Base-by-base conservation (phyloP, 1,140 invertebrate species). In the Whitmania pigra region DNA sequence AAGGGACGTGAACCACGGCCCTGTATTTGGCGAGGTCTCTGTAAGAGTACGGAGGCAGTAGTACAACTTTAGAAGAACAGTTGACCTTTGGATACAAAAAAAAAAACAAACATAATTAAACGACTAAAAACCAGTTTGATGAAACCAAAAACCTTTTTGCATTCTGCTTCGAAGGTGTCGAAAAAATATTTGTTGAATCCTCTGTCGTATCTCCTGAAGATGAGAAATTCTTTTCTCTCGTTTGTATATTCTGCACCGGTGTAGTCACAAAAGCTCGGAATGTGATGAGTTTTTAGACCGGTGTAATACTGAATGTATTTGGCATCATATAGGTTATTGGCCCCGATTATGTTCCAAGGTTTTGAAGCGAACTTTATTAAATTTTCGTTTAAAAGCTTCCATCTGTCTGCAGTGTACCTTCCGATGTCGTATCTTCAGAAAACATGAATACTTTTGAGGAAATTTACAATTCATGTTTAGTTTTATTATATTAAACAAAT, bases 1-100 rank as follows among this genome's bases (percentile, higher is more conserved):
- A 73, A 15, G 75, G 75, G 11, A 75, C 69, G 43, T 72, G 31
- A 29, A 75, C 66, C n/a, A 75, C 55, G 15, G 70, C 75, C 49
- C 36, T 22, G 71, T 75, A 73, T 40, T 53, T 53, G 22, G 73
- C 67, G 20, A 75, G 55, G 53, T 75, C 71, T 36, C 29, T 18
- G 67, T 68, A 68, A 11, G 36, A 36, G 67, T 68, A 68, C 20
- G 29, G 67, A 68, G 67, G 67, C 29, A n/a, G n/a, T 9, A 36
- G 29, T 68, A 36, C 15, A 9, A 29, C 20, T n/a, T 36, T 36
- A 68, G 22, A 36, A 31, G 15, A 11, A n/a, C 31, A 36, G 2
- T n/a, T 68, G 67, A 68, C n/a, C 67, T 29, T 68, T 27, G 31
- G 11, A n/a, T n/a, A n/a, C n/a, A n/a, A 25, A 29, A 29, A 7